A percentile compares a stretch with the other conserved stretches of the same genome.
Conservation (phyloP, 1,140 invertebrate species). For the Drosophila ananassae region DNA sequence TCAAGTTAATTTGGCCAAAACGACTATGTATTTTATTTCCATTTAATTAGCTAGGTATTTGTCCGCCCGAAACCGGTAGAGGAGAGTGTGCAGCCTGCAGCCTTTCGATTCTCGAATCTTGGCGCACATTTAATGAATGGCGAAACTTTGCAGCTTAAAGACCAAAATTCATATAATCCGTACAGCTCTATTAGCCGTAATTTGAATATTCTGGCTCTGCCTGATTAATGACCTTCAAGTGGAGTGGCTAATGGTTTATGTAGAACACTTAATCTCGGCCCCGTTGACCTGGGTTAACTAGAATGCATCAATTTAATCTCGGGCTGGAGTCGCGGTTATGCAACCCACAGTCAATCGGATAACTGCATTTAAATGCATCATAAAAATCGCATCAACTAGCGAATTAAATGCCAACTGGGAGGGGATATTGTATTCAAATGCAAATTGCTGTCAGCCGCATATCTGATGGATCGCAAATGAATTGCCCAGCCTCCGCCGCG, state of each 20-base stretch:
- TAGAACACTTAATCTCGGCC: constrained; percentile 21
- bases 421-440: constrained; percentile 30
- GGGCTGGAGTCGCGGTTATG: constrained; percentile 26
- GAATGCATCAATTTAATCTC: constrained; percentile 5
- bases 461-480: constrained; percentile 64
- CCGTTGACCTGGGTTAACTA: constrained; percentile 24
- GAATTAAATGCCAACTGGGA: constrained; percentile 37
- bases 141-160: neutral
- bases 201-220: constrained; percentile 33
- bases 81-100: neutral
- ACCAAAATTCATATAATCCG: neutral
- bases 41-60: constrained; percentile 56
- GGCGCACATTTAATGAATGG: constrained; percentile 4
- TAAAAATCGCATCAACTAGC: constrained; percentile 62
- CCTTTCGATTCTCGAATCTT: neutral
- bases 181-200: constrained; percentile 34
- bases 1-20: constrained; percentile 61
- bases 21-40: constrained; percentile 40
- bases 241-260: constrained; percentile 40
- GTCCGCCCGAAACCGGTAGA: constrained; percentile 45
- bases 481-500: constrained; percentile 29
- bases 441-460: constrained; percentile 41
- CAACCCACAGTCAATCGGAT: constrained; percentile 37
- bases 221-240: constrained; percentile 69
- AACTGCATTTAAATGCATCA: constrained; percentile 66